phyloP scores from a whole-genome alignment of 2,888 invertebrate genomes.

The Lasioglossum zephyrum region DNA sequence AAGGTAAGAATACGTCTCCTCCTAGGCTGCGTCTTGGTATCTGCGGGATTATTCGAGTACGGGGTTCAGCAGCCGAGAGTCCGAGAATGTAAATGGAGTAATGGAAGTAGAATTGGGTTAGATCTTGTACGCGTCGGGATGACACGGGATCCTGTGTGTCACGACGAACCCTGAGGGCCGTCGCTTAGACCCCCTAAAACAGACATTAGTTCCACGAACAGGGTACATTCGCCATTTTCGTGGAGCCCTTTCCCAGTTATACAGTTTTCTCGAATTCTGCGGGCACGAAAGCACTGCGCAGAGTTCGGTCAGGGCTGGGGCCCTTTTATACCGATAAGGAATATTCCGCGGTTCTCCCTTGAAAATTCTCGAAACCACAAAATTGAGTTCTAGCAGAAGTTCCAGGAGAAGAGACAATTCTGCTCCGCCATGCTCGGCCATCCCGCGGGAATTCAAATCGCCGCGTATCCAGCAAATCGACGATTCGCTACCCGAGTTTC shows the following conservation, averaged over 20 bases:
- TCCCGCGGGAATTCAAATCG: conserved; percentile 10
- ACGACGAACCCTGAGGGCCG: not conserved
- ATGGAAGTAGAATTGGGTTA: not conserved
- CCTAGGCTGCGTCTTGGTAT: not conserved
- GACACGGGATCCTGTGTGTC: not conserved
- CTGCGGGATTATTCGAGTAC: not conserved
- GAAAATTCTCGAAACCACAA: conserved; percentile 5
- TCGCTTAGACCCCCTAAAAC: not conserved
- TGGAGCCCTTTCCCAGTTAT: not conserved
- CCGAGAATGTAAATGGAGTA: conserved; percentile 3
- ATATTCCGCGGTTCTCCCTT: not conserved
- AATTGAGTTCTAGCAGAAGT: conserved; percentile 7
- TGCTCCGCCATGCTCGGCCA: not conserved
- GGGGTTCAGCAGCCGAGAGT: not conserved
- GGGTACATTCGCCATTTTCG: not conserved
- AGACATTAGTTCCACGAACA: not conserved
- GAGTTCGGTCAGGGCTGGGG: not conserved
- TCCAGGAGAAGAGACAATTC: not conserved
- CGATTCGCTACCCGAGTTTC: not conserved
- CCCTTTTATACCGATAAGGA: conserved; percentile 3
- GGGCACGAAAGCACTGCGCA: not conserved
- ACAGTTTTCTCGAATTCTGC: not conserved
- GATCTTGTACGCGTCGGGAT: not conserved
- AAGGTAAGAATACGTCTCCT: not conserved
- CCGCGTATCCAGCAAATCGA: conserved; percentile 10